Evolutionary conservation across 2,113 vertebrate genomes (phyloP), one percentile per base, ranked within the genome.

Genomic region (Ceratotherium simum): DNA sequence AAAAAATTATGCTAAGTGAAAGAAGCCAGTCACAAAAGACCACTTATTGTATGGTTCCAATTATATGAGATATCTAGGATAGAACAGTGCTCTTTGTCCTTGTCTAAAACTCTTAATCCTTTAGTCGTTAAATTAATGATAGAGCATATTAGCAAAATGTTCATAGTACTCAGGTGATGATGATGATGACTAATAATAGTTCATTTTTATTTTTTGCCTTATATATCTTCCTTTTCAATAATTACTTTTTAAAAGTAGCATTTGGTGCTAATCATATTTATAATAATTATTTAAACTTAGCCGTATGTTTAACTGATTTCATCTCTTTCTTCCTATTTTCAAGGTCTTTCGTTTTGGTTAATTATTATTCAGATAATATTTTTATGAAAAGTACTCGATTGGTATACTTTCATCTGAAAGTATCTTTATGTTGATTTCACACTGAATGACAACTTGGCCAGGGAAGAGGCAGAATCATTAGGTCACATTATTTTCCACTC

Each of bases 201-300:
- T 73, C 67, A 88, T 88, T 6, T 94, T 73, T 73, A 64, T 82
- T 81, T 94, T 88, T 36, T 89, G n/a, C 16, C 27, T 94, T 80
- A 72, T 20, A 48, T 36, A 70, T 73, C 73, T 87, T 82, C 16
- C 29, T 69, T 73, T 89, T 64, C 42, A 89, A 42, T 78, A 60
- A 80, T 20, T 42, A 33, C 69, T 69, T 78, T 93, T 20, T 2
- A 29, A 56, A 75, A 78, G 58, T 67, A 86, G 17, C 23, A 21
- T 78, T 91, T 82, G 14, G 46, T 93, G 20, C 51, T 76, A 80
- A 91, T 80, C 62, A 54, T 51, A 76, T 76, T 93, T 76, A 48
- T 69, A 78, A 56, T 16, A 78, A 12, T 56, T 85, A 18, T 93
- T 86, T 69, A 78, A 36, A 58, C 65, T 72, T 82, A 72, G 76